Evolutionary conservation across 2,888 invertebrate species (phyloP), one percentile per base, ranked within the genome.

Genomic region (Amphimallon solstitiale): DNA sequence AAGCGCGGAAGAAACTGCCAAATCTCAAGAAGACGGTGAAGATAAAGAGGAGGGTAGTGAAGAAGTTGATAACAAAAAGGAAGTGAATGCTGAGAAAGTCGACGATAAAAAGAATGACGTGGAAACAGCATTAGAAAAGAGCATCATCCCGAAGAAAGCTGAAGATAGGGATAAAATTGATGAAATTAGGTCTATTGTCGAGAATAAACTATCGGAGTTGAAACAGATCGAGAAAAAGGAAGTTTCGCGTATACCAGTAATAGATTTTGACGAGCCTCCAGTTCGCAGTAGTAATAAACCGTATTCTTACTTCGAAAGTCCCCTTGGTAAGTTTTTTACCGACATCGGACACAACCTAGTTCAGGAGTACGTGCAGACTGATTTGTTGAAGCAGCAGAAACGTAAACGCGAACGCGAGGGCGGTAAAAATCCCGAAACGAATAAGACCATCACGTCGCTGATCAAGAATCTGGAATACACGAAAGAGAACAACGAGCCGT

Each of bases 281-380:
- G 14, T 38, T 40, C 45, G 43, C 15, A 23, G 23, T 23, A 59
- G 43, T 65, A 77, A 76, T 63, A 79, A 81, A 71, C 72, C 76
- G 63, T 63, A 69, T 46, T 90, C 90, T 69, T 95, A 93, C 79
- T 95, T 95, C 80, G 93, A 93, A 71, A 90, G 92, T 80, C 91
- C 95, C 0, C 84, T 95, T 60, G 95, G 97, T 5, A 93, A 93
- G 80, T 94, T 97, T 81, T 92, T 97, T 77, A 92, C 93, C 82
- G 93, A 94, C 78, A 93, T 97, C 73, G 97, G 97, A 29, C 87
- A 93, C 65, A 94, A 93, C 79, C 86, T 95, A 70, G 96, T 95
- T 1, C 94, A 95, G 81, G 96, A 97, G 80, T 92, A 90, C 80
- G 97, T 97, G 15, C 97, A 97, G 84, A 89, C 90, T n/a, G 97